Conservation (phyloP, 1,140 invertebrate species). For the Octopus sinensis region DNA sequence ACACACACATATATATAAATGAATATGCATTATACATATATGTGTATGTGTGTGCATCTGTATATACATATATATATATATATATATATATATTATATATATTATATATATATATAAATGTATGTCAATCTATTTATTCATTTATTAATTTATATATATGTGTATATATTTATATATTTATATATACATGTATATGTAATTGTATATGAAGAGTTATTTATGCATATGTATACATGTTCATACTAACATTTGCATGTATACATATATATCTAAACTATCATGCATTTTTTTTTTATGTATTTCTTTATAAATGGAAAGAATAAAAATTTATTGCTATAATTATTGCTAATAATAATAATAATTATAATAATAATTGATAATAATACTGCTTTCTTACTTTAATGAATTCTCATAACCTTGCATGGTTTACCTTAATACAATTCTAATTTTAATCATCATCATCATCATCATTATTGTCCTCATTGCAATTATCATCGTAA, state of each 20-base stretch:
- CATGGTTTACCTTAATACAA: too few species aligned
- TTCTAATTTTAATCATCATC: too few species aligned
- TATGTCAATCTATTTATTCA: neutral
- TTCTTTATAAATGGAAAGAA: neutral
- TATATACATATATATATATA: neutral
- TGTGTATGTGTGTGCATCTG: neutral
- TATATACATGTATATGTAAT: neutral
- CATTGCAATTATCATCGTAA: too few species aligned
- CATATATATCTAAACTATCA: neutral
- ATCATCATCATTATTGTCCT: too few species aligned
- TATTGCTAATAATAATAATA: neutral
- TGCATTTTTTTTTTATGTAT: neutral
- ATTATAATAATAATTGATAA: neutral
- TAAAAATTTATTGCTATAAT: neutral
- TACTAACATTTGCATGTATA: neutral
- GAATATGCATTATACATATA: neutral
- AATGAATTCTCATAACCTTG: too few species aligned
- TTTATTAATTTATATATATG: neutral
- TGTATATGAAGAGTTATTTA: neutral
- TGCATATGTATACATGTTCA: neutral
- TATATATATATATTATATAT: neutral
- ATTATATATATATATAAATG: neutral
- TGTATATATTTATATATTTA: neutral
- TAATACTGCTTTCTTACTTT: too few species aligned
- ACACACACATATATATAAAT: neutral